Conservation (phyloP, 1,140 invertebrate genomes). For the Apis cerana region DNA sequence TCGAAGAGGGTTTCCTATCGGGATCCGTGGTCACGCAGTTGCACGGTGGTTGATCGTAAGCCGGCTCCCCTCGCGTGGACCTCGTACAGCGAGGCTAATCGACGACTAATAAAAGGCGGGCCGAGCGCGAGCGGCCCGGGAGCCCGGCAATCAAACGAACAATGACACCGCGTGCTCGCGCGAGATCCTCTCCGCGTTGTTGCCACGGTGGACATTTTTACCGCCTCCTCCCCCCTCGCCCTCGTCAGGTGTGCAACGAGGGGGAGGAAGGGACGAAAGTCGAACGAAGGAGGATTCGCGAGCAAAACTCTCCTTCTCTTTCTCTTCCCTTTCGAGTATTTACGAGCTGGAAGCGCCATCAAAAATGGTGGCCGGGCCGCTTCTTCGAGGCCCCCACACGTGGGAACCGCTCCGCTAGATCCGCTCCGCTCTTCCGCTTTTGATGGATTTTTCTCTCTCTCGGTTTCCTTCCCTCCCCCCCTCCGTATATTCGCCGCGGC, state of each 20-base stretch:
- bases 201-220: conserved; percentile 53
- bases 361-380: conserved; percentile 57
- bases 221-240: neutral
- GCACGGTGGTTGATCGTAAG: conserved; percentile 16
- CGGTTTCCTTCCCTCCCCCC: neutral
- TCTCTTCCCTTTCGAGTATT: conserved; percentile 54
- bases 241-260: conserved; percentile 31
- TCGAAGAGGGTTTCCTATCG: conserved; percentile 10
- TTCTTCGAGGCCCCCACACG: conserved; percentile 4
- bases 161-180: conserved; percentile 62
- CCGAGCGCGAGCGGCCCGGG: conserved; percentile 47
- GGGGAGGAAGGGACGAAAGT: conserved; percentile 10
- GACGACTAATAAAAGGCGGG: conserved; percentile 61
- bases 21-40: conserved; percentile 40
- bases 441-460: conserved; percentile 13
- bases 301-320: no score
- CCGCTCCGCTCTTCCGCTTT: neutral
- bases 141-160: conserved; percentile 68
- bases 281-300: no score
- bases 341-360: conserved; percentile 75
- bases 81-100: conserved; percentile 65
- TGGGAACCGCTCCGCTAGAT: conserved; percentile 48
- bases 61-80: conserved; percentile 20
- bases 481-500: neutral
- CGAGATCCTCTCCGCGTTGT: conserved; percentile 50